These are phyloP conservation scores for Augiades crinisus DNA, from an alignment of 2,888 invertebrate genomes.

Conservation along the genomic window DNA sequence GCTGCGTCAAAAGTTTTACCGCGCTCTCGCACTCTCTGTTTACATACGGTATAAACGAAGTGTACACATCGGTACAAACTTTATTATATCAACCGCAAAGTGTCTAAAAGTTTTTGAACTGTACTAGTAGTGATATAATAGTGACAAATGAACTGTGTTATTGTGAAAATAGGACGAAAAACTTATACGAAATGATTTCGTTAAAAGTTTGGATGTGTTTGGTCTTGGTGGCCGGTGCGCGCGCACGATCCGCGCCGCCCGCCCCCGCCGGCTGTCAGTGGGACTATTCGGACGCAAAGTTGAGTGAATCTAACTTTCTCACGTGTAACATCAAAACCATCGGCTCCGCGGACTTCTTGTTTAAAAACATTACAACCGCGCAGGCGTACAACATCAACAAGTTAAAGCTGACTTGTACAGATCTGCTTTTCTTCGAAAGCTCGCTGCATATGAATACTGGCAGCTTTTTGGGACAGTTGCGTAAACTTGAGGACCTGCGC, in stretches of 20 bases:
- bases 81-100: slow-evolving; percentile 54
- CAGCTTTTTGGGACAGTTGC: slow-evolving; percentile 83
- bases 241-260: slow-evolving; percentile 79
- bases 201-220: slow-evolving; percentile 80
- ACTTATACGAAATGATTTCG: slow-evolving; percentile 75
- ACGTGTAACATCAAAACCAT: slow-evolving; percentile 88
- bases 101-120: slow-evolving; percentile 56
- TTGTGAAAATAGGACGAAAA: slow-evolving; percentile 65
- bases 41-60: slow-evolving; percentile 71
- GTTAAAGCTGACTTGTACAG: slow-evolving; percentile 86
- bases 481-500: slow-evolving; percentile 87
- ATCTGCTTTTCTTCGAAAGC: slow-evolving; percentile 87
- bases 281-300: slow-evolving; percentile 82
- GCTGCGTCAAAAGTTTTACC: slow-evolving; percentile 78
- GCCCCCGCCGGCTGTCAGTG: slow-evolving; percentile 89
- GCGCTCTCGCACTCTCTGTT: slow-evolving; percentile 74
- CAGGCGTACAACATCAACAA: slow-evolving; percentile 87
- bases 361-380: slow-evolving; percentile 86
- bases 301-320: slow-evolving; percentile 82
- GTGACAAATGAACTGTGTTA: slow-evolving; percentile 73
- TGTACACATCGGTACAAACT: slow-evolving; percentile 59
- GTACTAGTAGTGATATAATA: slow-evolving; percentile 53
- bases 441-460: slow-evolving; percentile 83
- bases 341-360: slow-evolving; percentile 84
- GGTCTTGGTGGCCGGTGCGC: slow-evolving; percentile 71